phyloP scores from a whole-genome alignment of 2,797 vertebrate genomes.

The Silurus lanzhouensis region DNA sequence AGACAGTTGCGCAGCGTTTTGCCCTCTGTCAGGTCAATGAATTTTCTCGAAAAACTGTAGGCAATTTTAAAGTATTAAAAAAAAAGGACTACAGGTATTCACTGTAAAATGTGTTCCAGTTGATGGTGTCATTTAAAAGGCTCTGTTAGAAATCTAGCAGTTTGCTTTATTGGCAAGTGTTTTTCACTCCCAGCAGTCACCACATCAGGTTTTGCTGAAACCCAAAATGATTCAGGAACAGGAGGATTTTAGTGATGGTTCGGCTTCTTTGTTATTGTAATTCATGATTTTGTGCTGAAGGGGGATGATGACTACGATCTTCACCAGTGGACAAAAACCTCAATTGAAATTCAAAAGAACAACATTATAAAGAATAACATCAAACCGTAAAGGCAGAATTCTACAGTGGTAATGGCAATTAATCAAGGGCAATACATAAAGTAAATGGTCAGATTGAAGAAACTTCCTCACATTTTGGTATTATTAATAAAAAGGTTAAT shows the following conservation, averaged over 20 bases:
- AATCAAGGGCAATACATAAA: neutral
- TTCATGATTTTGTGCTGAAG: neutral
- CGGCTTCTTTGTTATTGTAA: neutral
- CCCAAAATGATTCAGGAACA: neutral
- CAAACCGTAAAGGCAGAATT: neutral
- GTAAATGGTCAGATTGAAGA: constrained; percentile 20
- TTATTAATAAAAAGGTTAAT: constrained; percentile 29
- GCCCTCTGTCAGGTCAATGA: neutral
- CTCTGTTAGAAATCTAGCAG: neutral
- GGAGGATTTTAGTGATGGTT: neutral
- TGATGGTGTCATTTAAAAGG: constrained; percentile 37
- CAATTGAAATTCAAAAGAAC: neutral
- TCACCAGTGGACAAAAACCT: neutral
- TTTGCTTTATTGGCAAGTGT: neutral
- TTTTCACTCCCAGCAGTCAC: neutral
- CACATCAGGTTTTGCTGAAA: neutral
- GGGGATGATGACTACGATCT: neutral
- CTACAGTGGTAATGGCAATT: constrained; percentile 13
- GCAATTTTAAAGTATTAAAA: neutral
- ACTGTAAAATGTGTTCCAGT: constrained; percentile 35
- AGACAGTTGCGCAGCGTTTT: neutral
- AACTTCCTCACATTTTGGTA: neutral
- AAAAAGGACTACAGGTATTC: neutral
- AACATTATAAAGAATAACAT: constrained; percentile 15
- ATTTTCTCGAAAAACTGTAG: constrained; percentile 6